Evolutionary conservation across 2,113 vertebrate species (phyloP).

Genomic region (Pangasianodon hypophthalmus): DNA sequence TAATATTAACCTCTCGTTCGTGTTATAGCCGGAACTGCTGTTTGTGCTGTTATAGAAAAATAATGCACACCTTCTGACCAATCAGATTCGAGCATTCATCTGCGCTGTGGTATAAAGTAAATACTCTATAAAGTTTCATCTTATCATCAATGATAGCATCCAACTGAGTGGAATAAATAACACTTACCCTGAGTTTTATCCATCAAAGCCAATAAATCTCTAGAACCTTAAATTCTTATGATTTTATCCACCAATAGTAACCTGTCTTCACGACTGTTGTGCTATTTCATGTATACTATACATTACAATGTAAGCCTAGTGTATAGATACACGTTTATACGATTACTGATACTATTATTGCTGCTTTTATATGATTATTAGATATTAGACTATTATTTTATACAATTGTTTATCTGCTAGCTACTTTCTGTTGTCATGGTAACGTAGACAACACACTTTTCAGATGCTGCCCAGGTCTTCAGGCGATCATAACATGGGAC

Average conservation of each 20-base stretch:
- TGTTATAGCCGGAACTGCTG: neutral
- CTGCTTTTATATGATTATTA: neutral
- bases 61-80: neutral
- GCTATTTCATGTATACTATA: neutral
- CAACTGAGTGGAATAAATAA: neutral
- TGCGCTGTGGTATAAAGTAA: neutral
- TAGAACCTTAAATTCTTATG: neutral
- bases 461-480: neutral
- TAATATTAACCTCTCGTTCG: neutral
- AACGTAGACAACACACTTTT: neutral
- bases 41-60: no score
- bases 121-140: neutral
- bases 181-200: neutral
- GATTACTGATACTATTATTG: no score
- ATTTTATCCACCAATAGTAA: neutral
- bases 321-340: neutral
- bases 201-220: neutral
- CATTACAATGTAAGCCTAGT: neutral
- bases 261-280: neutral
- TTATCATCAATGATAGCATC: neutral
- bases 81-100: neutral
- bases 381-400: neutral
- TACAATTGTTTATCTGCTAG: neutral
- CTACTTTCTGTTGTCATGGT: neutral
- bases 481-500: neutral